A percentile compares a stretch with the other conserved stretches of the same genome.
Evolutionary conservation across 2,888 invertebrate genomes (phyloP).

Genomic region (Lepidochrysops patricia): DNA sequence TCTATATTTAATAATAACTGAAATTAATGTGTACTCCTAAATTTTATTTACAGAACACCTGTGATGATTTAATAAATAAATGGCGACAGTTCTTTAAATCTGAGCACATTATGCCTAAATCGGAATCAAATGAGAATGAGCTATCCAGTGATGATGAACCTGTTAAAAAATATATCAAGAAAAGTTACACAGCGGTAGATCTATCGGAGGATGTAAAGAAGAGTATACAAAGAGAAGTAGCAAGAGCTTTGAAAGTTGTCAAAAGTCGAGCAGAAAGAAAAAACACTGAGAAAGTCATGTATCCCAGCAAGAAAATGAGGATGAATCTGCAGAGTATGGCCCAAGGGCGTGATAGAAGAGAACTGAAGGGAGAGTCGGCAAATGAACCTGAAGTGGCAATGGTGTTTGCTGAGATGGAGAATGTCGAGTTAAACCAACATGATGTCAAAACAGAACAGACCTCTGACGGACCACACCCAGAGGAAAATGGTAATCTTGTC

Average conservation of each 20-base stretch:
- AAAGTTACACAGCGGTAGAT: slow-evolving; percentile 43
- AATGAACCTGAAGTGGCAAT: slow-evolving; percentile 33
- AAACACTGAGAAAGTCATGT: slow-evolving; percentile 13
- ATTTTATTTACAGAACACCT: slow-evolving; percentile 35
- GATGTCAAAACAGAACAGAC: slow-evolving; percentile 37
- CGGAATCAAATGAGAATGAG: slow-evolving; percentile 21
- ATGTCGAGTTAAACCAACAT: slow-evolving; percentile 31
- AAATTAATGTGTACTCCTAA: no score
- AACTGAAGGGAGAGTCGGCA: slow-evolving; percentile 3
- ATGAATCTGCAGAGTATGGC: slow-evolving; percentile 20
- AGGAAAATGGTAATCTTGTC: slow-evolving; percentile 5
- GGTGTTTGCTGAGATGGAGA: slow-evolving; percentile 54
- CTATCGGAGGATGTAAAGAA: slow-evolving; percentile 46
- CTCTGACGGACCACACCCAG: neutral
- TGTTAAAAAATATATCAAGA: slow-evolving; percentile 49
- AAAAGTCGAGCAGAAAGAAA: slow-evolving; percentile 19
- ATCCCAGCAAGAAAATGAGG: neutral
- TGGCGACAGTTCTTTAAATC: slow-evolving; percentile 38
- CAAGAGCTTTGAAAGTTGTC: slow-evolving; percentile 32
- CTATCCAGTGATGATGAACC: slow-evolving; percentile 54
- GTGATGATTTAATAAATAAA: slow-evolving; percentile 41
- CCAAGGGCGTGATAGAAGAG: slow-evolving; percentile 14
- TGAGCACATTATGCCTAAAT: slow-evolving; percentile 28
- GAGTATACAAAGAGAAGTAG: slow-evolving; percentile 42
- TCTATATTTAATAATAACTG: no score